Conservation (phyloP, 2,888 invertebrate species). For the Pilophorus perplexus region DNA sequence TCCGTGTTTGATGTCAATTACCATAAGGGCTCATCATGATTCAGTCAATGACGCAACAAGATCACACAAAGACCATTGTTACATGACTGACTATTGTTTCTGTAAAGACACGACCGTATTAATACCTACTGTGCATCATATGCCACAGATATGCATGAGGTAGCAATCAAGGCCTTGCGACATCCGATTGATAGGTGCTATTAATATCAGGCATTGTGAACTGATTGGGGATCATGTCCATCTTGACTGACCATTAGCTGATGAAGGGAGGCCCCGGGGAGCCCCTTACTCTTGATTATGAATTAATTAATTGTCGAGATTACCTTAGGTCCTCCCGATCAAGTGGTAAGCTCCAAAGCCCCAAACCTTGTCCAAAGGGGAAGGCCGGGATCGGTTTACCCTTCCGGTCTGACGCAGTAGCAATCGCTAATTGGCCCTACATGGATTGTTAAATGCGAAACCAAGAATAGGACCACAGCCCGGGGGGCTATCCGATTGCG, state of each 20-base stretch:
- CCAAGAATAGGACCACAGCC: constrained; percentile 3
- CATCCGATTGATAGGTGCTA: constrained; percentile 33
- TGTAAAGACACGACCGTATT: too few relatives aligned
- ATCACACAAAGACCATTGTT: too few relatives aligned
- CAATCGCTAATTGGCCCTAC: constrained; percentile 33
- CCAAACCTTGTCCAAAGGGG: neutral
- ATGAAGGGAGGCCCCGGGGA: constrained; percentile 7
- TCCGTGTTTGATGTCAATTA: too few relatives aligned
- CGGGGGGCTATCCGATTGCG: constrained; percentile 21
- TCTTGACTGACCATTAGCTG: constrained; percentile 33
- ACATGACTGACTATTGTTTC: too few relatives aligned
- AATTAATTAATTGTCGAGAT: constrained; percentile 30
- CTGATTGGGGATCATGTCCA: constrained; percentile 35
- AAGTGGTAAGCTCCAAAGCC: constrained; percentile 7
- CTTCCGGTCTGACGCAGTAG: constrained; percentile 3
- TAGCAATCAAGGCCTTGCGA: constrained; percentile 26
- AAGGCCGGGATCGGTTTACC: constrained; percentile 5
- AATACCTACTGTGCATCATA: too few relatives aligned
- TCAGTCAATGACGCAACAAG: too few relatives aligned
- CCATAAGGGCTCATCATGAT: too few relatives aligned
- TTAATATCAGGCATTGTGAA: constrained; percentile 27
- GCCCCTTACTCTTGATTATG: constrained; percentile 19
- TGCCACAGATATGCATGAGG: constrained; percentile 23
- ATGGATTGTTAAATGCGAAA: constrained; percentile 24
- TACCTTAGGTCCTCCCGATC: constrained; percentile 19